phyloP scores from a whole-genome alignment of 2,113 vertebrate genomes.

The Hippocampus barbouri region DNA sequence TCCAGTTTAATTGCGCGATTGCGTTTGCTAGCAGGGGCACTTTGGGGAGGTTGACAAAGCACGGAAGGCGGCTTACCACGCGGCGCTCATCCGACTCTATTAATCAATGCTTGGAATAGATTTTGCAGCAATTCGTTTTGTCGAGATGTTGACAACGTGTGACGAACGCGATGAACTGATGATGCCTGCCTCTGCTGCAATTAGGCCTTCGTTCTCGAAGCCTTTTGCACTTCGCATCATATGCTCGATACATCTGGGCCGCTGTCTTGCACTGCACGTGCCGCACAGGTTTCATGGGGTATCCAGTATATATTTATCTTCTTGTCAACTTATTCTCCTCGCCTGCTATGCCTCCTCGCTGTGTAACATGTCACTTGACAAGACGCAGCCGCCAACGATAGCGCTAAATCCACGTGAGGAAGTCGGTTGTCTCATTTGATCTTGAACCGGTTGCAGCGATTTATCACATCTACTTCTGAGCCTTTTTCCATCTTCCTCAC shows the following conservation, averaged over 20 bases:
- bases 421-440: conserved; percentile 20
- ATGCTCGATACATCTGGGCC: not conserved
- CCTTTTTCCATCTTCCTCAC: conserved; percentile 1
- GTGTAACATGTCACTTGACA: conserved; percentile 5
- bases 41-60: not conserved
- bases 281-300: not conserved
- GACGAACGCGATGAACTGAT: conserved; percentile 1
- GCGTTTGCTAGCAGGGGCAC: not conserved
- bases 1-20: not conserved
- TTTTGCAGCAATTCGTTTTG: conserved; percentile 5
- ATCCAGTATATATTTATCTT: conserved; percentile 7
- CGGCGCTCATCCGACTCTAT: not conserved
- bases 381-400: not conserved
- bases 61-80: not conserved
- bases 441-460: not conserved
- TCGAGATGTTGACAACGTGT: not conserved
- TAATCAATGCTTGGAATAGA: not conserved
- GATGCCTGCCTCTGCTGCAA: not conserved
- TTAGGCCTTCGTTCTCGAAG: not conserved
- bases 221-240: not conserved
- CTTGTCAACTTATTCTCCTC: conserved; percentile 13
- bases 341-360: not conserved
- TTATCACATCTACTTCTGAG: conserved; percentile 1
- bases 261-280: not conserved
- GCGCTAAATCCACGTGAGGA: conserved; percentile 3